These are phyloP conservation scores for Glaucomys volans DNA, from an alignment of 2,113 vertebrate species.

Conservation along the genomic window DNA sequence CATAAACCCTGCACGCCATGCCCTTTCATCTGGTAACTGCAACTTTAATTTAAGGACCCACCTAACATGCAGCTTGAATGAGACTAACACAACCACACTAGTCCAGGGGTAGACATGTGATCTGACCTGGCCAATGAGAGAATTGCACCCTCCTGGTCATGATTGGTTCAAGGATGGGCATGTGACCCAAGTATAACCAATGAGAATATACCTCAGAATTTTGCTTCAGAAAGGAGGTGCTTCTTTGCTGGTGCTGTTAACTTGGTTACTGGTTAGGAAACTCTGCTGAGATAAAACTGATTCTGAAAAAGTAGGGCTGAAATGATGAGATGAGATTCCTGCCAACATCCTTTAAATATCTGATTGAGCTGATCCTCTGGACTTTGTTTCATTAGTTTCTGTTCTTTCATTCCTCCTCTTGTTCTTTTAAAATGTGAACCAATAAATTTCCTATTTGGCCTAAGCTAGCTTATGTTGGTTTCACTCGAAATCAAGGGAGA, in stretches of 20 bases:
- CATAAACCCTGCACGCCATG: fast-evolving
- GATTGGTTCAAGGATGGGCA: neutral
- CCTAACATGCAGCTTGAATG: neutral
- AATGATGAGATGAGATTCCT: neutral
- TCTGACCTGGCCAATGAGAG: neutral
- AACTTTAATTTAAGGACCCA: neutral
- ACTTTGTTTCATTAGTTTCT: neutral
- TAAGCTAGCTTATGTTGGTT: neutral
- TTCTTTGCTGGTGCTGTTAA: neutral
- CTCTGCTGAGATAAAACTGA: neutral
- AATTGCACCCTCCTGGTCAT: neutral
- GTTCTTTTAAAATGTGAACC: neutral
- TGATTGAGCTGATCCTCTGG: neutral
- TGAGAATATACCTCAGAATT: neutral
- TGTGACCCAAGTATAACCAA: neutral
- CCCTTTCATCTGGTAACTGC: neutral
- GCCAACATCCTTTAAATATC: neutral
- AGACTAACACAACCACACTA: neutral
- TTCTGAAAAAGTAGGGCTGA: neutral
- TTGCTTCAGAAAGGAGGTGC: neutral
- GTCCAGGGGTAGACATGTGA: neutral
- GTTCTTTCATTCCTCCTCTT: neutral
- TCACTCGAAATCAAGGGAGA: conserved; percentile 39
- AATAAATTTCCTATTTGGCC: conserved; percentile 31
- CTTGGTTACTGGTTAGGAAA: neutral